These are phyloP conservation scores for Drosophila cardini DNA, from an alignment of 1,140 invertebrate species.

Conservation along the genomic window DNA sequence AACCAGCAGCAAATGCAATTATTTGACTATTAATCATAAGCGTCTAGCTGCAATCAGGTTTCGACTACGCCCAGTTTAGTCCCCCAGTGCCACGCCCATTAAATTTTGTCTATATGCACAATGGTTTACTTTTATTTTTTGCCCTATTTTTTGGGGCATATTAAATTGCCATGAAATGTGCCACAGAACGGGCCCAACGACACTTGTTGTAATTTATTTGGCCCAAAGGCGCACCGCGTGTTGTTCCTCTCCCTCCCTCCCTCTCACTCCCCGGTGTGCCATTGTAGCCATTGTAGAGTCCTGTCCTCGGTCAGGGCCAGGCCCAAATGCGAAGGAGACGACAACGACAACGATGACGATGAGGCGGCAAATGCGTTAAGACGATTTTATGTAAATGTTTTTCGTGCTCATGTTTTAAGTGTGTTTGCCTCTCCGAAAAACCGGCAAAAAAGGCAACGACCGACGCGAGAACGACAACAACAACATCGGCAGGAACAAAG, in stretches of 20 bases:
- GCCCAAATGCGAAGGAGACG: conserved; percentile 1
- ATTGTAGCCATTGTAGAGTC: conserved; percentile 2
- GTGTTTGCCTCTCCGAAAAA: conserved; percentile 66
- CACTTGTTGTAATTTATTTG: conserved; percentile 81
- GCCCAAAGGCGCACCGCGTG: conserved; percentile 67
- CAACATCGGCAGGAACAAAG: conserved; percentile 33
- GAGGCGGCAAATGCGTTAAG: conserved; percentile 81
- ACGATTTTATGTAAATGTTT: conserved; percentile 83
- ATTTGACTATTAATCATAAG: conserved; percentile 26
- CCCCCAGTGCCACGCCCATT: conserved; percentile 23
- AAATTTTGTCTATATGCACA: conserved; percentile 17
- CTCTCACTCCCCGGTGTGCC: neutral
- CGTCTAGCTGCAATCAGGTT: neutral
- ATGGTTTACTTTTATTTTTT: conserved; percentile 1
- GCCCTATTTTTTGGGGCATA: conserved; percentile 44
- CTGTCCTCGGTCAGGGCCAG: conserved; percentile 39
- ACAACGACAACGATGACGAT: conserved; percentile 50
- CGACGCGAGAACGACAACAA: conserved; percentile 43
- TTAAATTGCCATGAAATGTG: conserved; percentile 76
- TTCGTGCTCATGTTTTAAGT: conserved; percentile 83
- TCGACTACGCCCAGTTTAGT: neutral
- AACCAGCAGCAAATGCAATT: conserved; percentile 59
- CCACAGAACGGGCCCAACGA: conserved; percentile 72
- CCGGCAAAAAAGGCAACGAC: conserved; percentile 68
- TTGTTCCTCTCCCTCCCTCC: conserved; percentile 6